Evolutionary conservation across 2,888 invertebrate genomes (phyloP).

Genomic region (Strigamia transsilvanica): DNA sequence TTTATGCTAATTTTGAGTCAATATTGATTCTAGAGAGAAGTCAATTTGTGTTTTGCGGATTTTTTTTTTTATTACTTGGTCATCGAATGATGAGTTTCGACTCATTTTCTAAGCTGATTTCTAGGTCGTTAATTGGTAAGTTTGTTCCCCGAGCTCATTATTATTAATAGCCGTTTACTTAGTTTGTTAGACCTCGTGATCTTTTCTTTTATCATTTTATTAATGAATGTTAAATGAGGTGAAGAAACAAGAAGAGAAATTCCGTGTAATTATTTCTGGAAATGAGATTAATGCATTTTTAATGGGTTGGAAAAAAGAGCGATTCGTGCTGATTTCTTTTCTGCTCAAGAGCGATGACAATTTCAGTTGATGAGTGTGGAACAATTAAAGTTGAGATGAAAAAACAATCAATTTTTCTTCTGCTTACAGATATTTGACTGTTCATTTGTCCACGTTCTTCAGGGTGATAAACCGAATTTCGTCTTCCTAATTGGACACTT

Average conservation of each 20-base stretch:
- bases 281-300: conserved; percentile 3
- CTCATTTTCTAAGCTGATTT: not conserved
- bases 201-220: not conserved
- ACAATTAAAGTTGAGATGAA: too few relatives aligned
- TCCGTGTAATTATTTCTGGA: not conserved
- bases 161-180: not conserved
- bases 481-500: not conserved
- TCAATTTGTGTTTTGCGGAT: too few relatives aligned
- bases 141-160: not conserved
- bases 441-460: not conserved
- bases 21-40: too few relatives aligned
- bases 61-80: too few relatives aligned
- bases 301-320: not conserved
- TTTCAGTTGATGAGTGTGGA: not conserved
- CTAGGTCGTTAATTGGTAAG: too few relatives aligned
- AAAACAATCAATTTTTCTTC: too few relatives aligned
- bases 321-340: not conserved
- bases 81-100: too few relatives aligned
- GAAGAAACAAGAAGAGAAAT: not conserved
- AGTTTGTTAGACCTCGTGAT: not conserved
- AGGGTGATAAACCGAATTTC: too few relatives aligned
- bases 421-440: too few relatives aligned
- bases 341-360: not conserved
- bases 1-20: too few relatives aligned
- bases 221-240: not conserved